These are phyloP conservation scores for Leptinotarsa rubiginosa DNA, from an alignment of 2,888 invertebrate genomes.

Conservation along the genomic window DNA sequence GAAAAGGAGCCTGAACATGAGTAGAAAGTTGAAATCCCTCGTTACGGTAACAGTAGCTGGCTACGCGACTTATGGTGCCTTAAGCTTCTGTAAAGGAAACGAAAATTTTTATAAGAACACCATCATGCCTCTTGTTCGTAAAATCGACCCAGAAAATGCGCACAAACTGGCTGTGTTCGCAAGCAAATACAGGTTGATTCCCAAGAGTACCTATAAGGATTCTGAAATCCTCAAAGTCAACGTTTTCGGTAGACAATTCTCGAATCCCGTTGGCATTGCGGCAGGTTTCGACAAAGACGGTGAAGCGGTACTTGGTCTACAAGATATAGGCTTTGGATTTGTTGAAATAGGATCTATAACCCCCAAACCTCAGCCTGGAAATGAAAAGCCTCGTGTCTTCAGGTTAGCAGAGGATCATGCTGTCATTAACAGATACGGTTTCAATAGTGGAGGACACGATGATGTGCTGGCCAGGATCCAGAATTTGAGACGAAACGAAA, in stretches of 20 bases:
- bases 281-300: slow-evolving; percentile 99
- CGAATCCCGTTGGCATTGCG: slow-evolving; percentile 96
- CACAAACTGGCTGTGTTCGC: slow-evolving; percentile 83
- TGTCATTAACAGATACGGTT: slow-evolving; percentile 95
- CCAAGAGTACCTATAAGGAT: slow-evolving; percentile 72
- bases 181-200: slow-evolving; percentile 82
- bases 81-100: slow-evolving; percentile 80
- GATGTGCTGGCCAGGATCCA: slow-evolving; percentile 77
- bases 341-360: slow-evolving; percentile 97
- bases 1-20: neutral
- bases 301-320: slow-evolving; percentile 86
- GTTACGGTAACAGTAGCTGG: slow-evolving; percentile 66
- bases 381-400: slow-evolving; percentile 93
- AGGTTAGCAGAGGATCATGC: slow-evolving; percentile 86
- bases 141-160: slow-evolving; percentile 83
- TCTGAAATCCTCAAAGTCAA: slow-evolving; percentile 74
- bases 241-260: slow-evolving; percentile 78
- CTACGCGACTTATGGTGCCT: slow-evolving; percentile 73
- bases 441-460: slow-evolving; percentile 95
- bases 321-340: slow-evolving; percentile 91
- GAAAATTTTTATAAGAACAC: slow-evolving; percentile 81
- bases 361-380: slow-evolving; percentile 92
- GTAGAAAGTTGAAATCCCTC: neutral
- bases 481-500: slow-evolving; percentile 66
- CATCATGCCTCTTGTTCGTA: slow-evolving; percentile 78